Evolutionary conservation across 2,113 vertebrate species (phyloP), one percentile per base, ranked within the genome.

Genomic region (Malaclemys terrapin): DNA sequence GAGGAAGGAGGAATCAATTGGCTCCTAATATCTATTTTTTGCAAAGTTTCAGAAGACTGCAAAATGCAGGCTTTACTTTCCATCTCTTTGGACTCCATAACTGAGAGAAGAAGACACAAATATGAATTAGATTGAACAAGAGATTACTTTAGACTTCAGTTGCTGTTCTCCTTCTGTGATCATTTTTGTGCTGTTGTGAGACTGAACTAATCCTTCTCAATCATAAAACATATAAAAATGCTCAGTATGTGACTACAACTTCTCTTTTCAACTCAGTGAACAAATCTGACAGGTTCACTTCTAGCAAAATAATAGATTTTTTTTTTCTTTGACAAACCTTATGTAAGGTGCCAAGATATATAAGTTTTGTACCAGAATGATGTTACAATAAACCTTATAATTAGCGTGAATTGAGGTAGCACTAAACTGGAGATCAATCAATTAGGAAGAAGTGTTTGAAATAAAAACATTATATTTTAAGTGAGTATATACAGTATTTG

Each of bases 171-270:
- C 92, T 94, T 86, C 65, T 78, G 1, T 84, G 83, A 42, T 89
- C 69, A 80, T 95, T 89, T 89, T 38, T 96, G 38, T 90, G 56
- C 65, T 53, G 45, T 83, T 85, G 85, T 75, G 89, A 87, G 89
- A 91, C 81, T 93, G 79, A 80, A 52, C 82, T 96, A 53, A 90
- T 97, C 85, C 92, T 91, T 86, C 7, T 16, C 82, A 94, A 80
- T 82, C 95, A 10, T 88, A 79, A 92, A 95, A 92, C 87, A 84
- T 80, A 90, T 87, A 90, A 79, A 80, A 31, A 54, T 82, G 79
- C 94, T 93, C 25, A 65, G 45, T 52, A 59, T 89, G 82, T 93
- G 56, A 85, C 47, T 91, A 42, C 47, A 79, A 35, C 72, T 93
- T 94, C n/a, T 88, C 35, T 79, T 89, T 95, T 96, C 89, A 93